Base-by-base conservation (phyloP, 2,797 vertebrate species). In the Melopsittacus undulatus region DNA sequence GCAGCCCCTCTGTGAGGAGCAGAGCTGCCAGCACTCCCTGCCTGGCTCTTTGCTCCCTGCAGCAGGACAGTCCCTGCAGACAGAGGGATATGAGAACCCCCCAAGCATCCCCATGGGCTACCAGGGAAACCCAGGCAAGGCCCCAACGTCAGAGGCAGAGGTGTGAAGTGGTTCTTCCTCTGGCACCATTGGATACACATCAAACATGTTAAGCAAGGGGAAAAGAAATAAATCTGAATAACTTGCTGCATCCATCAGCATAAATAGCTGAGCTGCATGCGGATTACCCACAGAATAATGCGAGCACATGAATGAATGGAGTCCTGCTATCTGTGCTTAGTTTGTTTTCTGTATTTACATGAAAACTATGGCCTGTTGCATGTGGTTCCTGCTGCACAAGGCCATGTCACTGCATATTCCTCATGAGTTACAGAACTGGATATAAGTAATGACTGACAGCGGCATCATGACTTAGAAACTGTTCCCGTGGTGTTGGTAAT, bases 321-420 rank as follows among this genome's bases (percentile, higher is more conserved):
- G 57, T 15, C 40, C 74, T 49, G 0, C 46, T 43, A 4, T 5
- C 56, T 11, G 66, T 27, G 13, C 26, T 36, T 67, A 2, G 45
- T 79, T 90, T 84, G 56, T 21, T 80, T 89, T 22, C 86, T 30
- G 61, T 19, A 80, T 95, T 93, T 74, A 27, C 90, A 80, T 54
- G 75, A 45, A 62, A 52, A 91, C 46, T 13, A 20, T 1, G 5
- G 23, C 87, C 48, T 2, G 3, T 32, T 87, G 32, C 29, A 2
- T 9, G 72, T 1, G 7, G 81, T 34, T 93, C 45, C 36, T 1
- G 1, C 7, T 4, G 62, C 85, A 36, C n/a, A 2, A 43, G 62
- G 77, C 79, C 21, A 3, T 22, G 48, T 29, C 38, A 3, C 54
- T 19, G 68, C 26, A 8, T 51, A 9, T 51, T 87, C 70, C 70